Percentiles rank a stretch among this genome's conserved stretches.
These are phyloP conservation scores for Hippoglossus hippoglossus DNA, from an alignment of 2,797 vertebrate species.

Conservation along the genomic window DNA sequence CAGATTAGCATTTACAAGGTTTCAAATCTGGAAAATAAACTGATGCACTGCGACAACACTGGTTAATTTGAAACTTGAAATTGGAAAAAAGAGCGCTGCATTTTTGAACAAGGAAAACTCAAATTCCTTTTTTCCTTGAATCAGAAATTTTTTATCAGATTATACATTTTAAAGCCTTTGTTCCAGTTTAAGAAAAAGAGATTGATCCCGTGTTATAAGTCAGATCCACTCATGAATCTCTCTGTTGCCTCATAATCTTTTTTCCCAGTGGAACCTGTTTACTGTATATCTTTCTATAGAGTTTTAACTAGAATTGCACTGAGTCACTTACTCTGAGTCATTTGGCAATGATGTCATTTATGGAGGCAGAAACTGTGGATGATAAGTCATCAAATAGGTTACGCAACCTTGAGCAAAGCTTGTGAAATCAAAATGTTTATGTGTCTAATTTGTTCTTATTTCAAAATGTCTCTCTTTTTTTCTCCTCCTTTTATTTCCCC, in stretches of 20 bases:
- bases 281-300: background rate
- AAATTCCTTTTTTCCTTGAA: too few species aligned
- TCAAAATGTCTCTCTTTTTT: background rate
- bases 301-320: background rate
- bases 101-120: too few species aligned
- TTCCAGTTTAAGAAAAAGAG: too few species aligned
- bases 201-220: background rate
- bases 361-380: background rate
- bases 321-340: conserved; percentile 21
- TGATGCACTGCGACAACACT: too few species aligned
- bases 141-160: too few species aligned
- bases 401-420: background rate
- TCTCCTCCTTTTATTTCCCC: background rate
- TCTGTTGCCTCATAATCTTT: background rate
- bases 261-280: background rate
- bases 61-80: too few species aligned
- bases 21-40: too few species aligned
- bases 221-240: background rate
- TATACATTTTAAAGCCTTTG: too few species aligned
- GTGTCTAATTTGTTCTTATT: background rate
- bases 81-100: too few species aligned
- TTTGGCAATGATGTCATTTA: background rate
- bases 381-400: background rate
- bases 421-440: background rate
- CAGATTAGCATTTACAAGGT: too few species aligned